Base-by-base conservation (phyloP, 2,888 invertebrate genomes). In the Yponomeuta plumbellus region DNA sequence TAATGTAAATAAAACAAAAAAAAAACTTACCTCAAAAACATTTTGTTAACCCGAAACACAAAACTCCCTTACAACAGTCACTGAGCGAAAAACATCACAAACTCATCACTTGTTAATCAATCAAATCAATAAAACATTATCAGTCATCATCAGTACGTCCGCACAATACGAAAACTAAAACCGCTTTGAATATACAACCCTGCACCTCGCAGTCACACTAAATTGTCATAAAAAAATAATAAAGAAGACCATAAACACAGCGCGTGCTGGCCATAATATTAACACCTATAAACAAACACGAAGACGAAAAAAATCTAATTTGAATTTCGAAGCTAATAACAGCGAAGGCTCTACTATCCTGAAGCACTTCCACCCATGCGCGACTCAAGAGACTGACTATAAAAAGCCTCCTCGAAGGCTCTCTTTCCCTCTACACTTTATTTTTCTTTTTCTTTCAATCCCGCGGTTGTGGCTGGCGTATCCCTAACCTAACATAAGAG, bases 341-440 rank as follows among this genome's bases (percentile, higher is more conserved):
- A 81, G 77, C 82, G 84, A 85, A 85, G 85, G 79, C 80, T 77
- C 84, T 85, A 85, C 77, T 78, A 84, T 57, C 63, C 63, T 57
- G 57, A 34, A 56, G 56, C 87, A 89, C 90, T 84, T 85, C 89
- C 90, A 86, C 79, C 87, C 89, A 86, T 87, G 75, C 79, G 88
- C 90, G 88, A 89, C 85, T 84, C 89, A 84, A 83, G 81, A 80
- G 84, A 80, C 73, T 86, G 86, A 91, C 91, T 91, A 90, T 89
- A 89, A 88, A 86, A 88, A 88, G 82, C 86, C 84, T 86, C 75
- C 78, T 76, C 80, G 74, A 80, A 86, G 80, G 85, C 88, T 89
- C 90, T 90, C 90, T 90, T 89, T 91, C 90, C 81, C 83, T 79
- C 88, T 76, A 81, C 82, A 52, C 78, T 80, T 86, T 85, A 80